A percentile compares a stretch with the other conserved stretches of the same genome.
Conservation (phyloP, 2,113 vertebrate species). For the Chloropsis cyanopogon region DNA sequence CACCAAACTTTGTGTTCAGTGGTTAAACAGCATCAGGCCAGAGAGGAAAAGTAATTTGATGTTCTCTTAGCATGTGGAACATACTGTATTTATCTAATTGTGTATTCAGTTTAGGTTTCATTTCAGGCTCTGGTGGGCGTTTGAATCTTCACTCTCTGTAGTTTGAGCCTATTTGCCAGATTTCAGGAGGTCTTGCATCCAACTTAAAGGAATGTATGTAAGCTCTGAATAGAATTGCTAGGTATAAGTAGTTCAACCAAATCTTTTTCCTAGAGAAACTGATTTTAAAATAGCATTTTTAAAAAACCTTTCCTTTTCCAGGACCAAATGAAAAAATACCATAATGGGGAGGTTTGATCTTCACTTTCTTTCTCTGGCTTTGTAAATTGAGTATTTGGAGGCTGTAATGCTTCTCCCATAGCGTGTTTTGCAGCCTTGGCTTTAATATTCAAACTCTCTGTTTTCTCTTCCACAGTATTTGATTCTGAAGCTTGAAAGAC, state of each 20-base stretch:
- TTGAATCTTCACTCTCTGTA: conserved; percentile 1
- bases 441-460: neutral
- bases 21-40: conserved; percentile 17
- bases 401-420: neutral
- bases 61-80: conserved; percentile 56
- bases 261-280: neutral
- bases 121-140: conserved; percentile 37
- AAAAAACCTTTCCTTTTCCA: neutral
- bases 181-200: conserved; percentile 29
- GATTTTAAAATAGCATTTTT: neutral
- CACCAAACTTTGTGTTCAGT: neutral
- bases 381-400: neutral
- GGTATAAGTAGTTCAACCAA: neutral
- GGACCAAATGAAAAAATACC: neutral
- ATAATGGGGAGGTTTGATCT: neutral
- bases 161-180: conserved; percentile 22
- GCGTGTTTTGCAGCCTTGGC: neutral
- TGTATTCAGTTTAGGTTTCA: conserved; percentile 49
- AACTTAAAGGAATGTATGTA: neutral
- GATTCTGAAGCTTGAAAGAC: conserved; percentile 95
- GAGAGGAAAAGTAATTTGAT: conserved; percentile 48
- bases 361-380: neutral
- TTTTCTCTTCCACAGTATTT: conserved; percentile 81
- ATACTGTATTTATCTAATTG: conserved; percentile 58
- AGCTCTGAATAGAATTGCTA: conserved; percentile 24